These are phyloP conservation scores for Atlantisia rogersi DNA, from an alignment of 2,113 vertebrate species.

Conservation along the genomic window DNA sequence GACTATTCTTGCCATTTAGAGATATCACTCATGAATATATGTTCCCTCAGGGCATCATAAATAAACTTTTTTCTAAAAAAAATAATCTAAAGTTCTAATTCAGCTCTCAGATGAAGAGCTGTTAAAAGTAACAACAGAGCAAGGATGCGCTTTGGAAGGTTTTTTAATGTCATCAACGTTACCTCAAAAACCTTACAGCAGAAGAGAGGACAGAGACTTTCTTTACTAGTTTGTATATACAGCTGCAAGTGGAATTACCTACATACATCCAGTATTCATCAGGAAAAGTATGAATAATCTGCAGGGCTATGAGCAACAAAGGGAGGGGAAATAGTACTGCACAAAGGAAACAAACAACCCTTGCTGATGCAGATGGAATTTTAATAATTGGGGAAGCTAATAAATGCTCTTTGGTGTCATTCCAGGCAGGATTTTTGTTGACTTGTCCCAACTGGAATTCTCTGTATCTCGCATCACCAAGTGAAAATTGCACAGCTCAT, in stretches of 20 bases:
- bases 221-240: neutral
- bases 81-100: neutral
- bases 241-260: neutral
- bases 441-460: neutral
- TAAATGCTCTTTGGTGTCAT: neutral
- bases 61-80: slow-evolving; percentile 8
- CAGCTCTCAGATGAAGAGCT: neutral
- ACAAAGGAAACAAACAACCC: neutral
- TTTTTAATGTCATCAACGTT: slow-evolving; percentile 3
- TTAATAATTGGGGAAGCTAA: neutral
- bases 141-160: slow-evolving; percentile 1
- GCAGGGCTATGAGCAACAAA: neutral
- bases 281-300: neutral
- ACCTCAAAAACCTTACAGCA: neutral
- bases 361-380: neutral
- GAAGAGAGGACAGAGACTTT: neutral
- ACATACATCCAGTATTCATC: neutral
- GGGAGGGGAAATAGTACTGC: neutral
- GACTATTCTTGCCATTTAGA: slow-evolving; percentile 29
- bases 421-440: neutral
- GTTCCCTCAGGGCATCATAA: slow-evolving; percentile 26
- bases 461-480: neutral
- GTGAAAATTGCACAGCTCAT: neutral
- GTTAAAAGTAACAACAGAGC: neutral
- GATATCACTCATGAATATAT: slow-evolving; percentile 34